phyloP scores from a whole-genome alignment of 2,888 invertebrate species.

The Bhutanitis thaidina region DNA sequence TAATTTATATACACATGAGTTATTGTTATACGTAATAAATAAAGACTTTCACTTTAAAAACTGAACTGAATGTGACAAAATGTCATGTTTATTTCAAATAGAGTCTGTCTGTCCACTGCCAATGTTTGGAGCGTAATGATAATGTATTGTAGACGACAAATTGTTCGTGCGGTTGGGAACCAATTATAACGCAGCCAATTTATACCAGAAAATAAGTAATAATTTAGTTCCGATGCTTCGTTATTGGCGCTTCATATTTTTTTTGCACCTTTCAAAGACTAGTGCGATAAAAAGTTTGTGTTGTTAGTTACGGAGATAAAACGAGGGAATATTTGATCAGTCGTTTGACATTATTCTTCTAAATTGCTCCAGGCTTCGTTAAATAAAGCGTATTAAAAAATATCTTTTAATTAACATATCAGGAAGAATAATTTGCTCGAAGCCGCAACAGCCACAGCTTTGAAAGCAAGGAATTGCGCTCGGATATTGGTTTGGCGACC shows the following conservation, averaged over 20 bases:
- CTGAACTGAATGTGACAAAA: no score
- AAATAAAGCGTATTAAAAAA: no score
- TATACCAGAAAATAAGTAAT: conserved; percentile 42
- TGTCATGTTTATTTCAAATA: neutral
- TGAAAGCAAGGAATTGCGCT: no score
- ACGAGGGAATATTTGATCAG: neutral
- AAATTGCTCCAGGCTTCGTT: no score
- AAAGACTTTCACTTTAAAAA: no score
- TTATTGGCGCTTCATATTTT: conserved; percentile 4
- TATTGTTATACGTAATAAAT: no score
- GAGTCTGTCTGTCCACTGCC: conserved; percentile 33
- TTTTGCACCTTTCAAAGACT: neutral
- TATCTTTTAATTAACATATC: no score
- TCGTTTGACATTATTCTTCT: neutral
- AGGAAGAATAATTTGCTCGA: no score
- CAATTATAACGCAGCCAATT: conserved; percentile 46
- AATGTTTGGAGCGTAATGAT: conserved; percentile 40
- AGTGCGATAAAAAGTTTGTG: neutral
- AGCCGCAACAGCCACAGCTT: no score
- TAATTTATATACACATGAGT: no score
- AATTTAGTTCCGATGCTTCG: conserved; percentile 25
- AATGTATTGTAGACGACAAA: conserved; percentile 33
- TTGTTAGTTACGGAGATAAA: neutral
- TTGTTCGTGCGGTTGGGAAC: conserved; percentile 37
- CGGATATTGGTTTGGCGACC: no score